A percentile compares a stretch with the other conserved stretches of the same genome.
phyloP scores from a whole-genome alignment of 2,888 invertebrate genomes.

The Glaucopsyche alexis region DNA sequence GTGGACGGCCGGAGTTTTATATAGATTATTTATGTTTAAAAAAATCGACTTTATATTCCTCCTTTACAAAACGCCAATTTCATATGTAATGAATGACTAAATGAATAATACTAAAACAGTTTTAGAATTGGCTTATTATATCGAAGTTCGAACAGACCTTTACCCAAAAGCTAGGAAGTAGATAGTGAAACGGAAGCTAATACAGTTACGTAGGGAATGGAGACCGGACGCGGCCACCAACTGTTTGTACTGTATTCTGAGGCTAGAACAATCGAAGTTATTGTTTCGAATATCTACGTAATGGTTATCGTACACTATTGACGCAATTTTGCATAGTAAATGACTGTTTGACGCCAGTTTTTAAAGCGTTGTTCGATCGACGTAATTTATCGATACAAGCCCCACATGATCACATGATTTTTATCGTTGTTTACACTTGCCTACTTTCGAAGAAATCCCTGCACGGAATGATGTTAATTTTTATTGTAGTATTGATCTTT shows the following conservation, averaged over 20 bases:
- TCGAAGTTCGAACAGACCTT: background rate
- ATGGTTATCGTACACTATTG: slow-evolving; percentile 18
- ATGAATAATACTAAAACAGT: background rate
- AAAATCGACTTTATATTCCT: too few species aligned
- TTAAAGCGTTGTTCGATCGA: background rate
- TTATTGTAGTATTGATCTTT: background rate
- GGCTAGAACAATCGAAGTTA: slow-evolving; percentile 12
- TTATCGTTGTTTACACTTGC: background rate
- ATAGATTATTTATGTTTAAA: too few species aligned
- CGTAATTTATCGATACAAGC: background rate
- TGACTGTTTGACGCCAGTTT: background rate
- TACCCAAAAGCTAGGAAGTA: slow-evolving; percentile 12
- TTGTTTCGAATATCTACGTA: slow-evolving; percentile 19
- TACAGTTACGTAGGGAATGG: slow-evolving; percentile 2
- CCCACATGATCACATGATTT: background rate
- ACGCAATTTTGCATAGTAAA: slow-evolving; percentile 24
- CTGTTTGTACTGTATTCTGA: too few species aligned
- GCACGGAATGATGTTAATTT: background rate
- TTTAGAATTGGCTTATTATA: background rate
- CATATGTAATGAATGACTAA: too few species aligned
- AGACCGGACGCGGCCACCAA: background rate
- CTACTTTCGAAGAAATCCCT: background rate
- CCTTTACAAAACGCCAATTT: too few species aligned
- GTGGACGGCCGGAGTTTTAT: too few species aligned
- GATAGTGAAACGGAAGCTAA: slow-evolving; percentile 14